Evolutionary conservation across 2,888 invertebrate genomes (phyloP).

Genomic region (Muschampia plurimacula): DNA sequence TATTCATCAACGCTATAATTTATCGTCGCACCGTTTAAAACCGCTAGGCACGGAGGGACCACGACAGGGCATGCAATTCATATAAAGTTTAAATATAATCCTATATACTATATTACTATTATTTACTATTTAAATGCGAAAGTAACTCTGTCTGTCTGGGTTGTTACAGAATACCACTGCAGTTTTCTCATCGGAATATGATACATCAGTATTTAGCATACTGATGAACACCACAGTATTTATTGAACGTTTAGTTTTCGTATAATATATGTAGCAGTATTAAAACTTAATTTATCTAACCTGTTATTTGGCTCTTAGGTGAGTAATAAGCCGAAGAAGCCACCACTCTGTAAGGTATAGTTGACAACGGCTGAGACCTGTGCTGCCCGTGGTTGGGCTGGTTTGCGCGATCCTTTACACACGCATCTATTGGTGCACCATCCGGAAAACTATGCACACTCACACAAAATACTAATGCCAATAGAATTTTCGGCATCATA

Average conservation of each 20-base stretch:
- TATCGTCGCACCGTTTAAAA: conserved; percentile 39
- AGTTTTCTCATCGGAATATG: no score
- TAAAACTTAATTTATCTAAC: conserved; percentile 65
- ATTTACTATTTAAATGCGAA: no score
- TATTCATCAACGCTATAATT: conserved; percentile 49
- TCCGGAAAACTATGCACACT: conserved; percentile 88
- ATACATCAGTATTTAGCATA: no score
- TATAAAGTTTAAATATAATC: no score
- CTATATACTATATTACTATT: no score
- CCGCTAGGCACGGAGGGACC: conserved; percentile 22
- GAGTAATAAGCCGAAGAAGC: conserved; percentile 88
- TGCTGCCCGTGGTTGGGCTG: conserved; percentile 92
- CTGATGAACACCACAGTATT: no score
- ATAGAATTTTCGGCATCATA: conserved; percentile 65
- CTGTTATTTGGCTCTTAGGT: conserved; percentile 89
- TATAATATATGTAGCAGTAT: not conserved
- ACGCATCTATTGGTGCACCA: conserved; percentile 92
- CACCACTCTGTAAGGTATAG: conserved; percentile 88
- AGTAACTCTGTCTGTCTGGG: no score
- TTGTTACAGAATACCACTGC: no score
- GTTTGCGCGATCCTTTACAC: conserved; percentile 91
- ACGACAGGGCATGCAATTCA: not conserved
- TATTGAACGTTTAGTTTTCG: no score
- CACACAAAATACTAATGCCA: conserved; percentile 60
- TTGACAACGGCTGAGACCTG: conserved; percentile 86